These are phyloP conservation scores for Laterallus jamaicensis DNA, from an alignment of 2,113 vertebrate species.

Conservation along the genomic window DNA sequence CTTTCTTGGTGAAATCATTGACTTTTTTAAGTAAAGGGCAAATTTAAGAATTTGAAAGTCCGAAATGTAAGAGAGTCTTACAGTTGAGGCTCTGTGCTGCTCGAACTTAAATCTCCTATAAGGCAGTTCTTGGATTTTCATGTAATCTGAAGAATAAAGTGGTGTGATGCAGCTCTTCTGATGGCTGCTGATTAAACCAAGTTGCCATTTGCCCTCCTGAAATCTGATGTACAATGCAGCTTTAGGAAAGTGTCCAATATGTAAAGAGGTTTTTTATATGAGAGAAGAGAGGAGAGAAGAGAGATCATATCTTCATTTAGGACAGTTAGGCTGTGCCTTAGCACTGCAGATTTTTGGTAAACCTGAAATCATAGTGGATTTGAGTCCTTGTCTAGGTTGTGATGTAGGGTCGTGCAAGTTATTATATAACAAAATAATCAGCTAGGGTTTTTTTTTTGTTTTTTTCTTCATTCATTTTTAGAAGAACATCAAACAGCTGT, in stretches of 20 bases:
- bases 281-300: not conserved
- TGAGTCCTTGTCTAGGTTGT: not conserved
- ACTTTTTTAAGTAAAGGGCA: slow-evolving; percentile 88
- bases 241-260: not conserved
- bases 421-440: not conserved
- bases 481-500: not conserved
- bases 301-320: not conserved
- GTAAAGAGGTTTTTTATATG: not conserved
- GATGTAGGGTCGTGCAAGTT: not conserved
- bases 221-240: not conserved
- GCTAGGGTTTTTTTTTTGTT: rapidly evolving
- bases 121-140: slow-evolving; percentile 24
- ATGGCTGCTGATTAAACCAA: slow-evolving; percentile 12
- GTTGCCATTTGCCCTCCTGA: not conserved
- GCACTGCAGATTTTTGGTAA: not conserved
- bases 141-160: slow-evolving; percentile 47
- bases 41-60: slow-evolving; percentile 84
- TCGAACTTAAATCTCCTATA: slow-evolving; percentile 42
- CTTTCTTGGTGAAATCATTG: slow-evolving; percentile 87
- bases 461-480: not conserved
- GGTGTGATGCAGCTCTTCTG: not conserved
- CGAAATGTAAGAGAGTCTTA: slow-evolving; percentile 67
- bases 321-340: not conserved
- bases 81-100: slow-evolving; percentile 57
- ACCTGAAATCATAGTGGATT: not conserved